Evolutionary conservation across 2,113 vertebrate species (phyloP), one percentile per base, ranked within the genome.

Genomic region (Alethe castanea): DNA sequence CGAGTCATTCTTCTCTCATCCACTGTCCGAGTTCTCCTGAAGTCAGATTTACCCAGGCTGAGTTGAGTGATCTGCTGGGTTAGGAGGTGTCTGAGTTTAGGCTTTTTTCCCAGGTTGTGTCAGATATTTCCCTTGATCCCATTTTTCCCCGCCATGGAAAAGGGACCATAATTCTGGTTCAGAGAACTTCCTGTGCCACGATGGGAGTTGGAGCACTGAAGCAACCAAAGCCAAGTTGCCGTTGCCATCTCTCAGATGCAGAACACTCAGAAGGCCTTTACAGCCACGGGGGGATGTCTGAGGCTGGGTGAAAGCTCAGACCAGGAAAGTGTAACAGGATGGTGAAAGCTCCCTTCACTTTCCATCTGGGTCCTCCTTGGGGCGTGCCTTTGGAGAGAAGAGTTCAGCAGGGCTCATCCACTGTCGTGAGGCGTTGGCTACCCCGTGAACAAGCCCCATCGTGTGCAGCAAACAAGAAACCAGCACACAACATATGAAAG

Each of bases 401-500:
- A 59, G 71, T 25, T 60, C 76, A 62, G 79, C 50, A 6, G 0
- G 45, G 50, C 76, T 84, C 12, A 9, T n/a, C 53, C 76, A 14
- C 71, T 40, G 73, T 35, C 15, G 26, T 4, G 9, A 31, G 64
- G 65, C 4, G 0, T 14, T 59, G 54, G 11, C 40, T 53, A 59
- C 81, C 73, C 73, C 0, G 3, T 81, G 89, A 92, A 91, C 91
- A 79, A 91, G 54, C 78, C 67, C 74, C 78, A 69, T 82, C 66
- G 1, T 85, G 81, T 69, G 78, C 96, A 96, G 84, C 7, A 59
- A 88, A 71, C 65, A 59, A 89, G 93, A 40, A 87, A 73, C 50
- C 11, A 90, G 93, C 78, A 35, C 71, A 73, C 35, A 62, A 62
- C 95, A 91, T 95, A 9, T 96, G 95, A 62, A 92, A 97, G 90